Conservation (phyloP, 1,140 invertebrate genomes). For the Bombus impatiens region DNA sequence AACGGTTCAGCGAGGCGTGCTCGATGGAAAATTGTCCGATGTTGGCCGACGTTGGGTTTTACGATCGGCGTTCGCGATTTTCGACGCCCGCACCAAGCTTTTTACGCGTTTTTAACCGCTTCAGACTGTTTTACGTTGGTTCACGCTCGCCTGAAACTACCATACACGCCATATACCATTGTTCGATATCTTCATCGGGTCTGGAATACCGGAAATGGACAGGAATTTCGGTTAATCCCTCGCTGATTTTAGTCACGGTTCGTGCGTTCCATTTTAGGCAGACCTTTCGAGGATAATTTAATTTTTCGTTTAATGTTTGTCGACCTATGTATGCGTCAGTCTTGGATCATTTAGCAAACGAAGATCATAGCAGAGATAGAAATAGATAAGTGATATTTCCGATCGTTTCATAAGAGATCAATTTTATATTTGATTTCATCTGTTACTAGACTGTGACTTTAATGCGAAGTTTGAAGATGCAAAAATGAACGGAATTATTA, state of each 20-base stretch:
- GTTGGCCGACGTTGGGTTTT: neutral
- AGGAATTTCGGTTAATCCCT: neutral
- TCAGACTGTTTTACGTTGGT: neutral
- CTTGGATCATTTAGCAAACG: neutral
- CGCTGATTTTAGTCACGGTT: neutral
- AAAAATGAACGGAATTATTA: too few species aligned
- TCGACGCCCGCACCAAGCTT: neutral
- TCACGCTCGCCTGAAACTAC: neutral
- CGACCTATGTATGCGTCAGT: neutral
- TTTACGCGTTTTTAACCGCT: neutral
- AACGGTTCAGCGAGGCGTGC: constrained; percentile 59
- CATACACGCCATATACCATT: neutral
- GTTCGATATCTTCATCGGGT: neutral
- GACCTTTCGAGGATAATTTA: neutral
- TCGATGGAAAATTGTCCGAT: constrained; percentile 61
- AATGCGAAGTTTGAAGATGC: too few species aligned
- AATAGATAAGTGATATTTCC: too few species aligned
- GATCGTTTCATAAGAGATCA: too few species aligned
- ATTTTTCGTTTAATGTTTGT: neutral
- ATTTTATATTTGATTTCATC: too few species aligned
- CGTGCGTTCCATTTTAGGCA: neutral
- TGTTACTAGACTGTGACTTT: too few species aligned
- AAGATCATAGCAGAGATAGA: too few species aligned
- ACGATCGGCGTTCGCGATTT: neutral
- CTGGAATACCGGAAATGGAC: neutral